Percentiles rank a stretch among this genome's conserved stretches.
phyloP scores from a whole-genome alignment of 2,888 invertebrate genomes.

The Helleia helle region DNA sequence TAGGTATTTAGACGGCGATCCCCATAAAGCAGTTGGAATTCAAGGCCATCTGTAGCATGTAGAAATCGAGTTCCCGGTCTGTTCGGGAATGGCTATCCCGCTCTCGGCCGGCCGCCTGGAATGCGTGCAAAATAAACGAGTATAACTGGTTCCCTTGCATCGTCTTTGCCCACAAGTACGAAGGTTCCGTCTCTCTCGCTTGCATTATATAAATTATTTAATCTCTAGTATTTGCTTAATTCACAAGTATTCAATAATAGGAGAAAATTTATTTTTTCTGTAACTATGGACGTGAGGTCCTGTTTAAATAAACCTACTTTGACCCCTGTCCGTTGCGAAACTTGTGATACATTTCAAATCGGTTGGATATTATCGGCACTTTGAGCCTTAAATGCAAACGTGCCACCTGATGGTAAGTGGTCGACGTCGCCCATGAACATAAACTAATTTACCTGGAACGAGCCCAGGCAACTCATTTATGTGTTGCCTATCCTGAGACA shows the following conservation, averaged over 20 bases:
- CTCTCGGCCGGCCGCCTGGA: conserved; percentile 55
- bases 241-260: no score
- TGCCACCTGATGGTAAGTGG: no score
- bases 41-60: conserved; percentile 50
- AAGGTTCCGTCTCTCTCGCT: conserved; percentile 28
- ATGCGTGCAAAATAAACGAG: conserved; percentile 73
- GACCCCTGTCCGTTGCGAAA: conserved; percentile 9
- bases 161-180: conserved; percentile 41
- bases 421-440: no score
- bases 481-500: no score
- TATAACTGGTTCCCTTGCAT: conserved; percentile 57
- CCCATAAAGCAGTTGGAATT: conserved; percentile 30
- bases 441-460: no score
- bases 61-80: conserved; percentile 54
- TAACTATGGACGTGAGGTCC: no score
- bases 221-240: no score
- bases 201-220: background rate
- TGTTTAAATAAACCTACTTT: conserved; percentile 1
- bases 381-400: conserved; percentile 1
- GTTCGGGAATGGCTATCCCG: conserved; percentile 52
- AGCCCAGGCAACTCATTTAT: no score
- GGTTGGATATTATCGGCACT: background rate
- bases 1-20: background rate
- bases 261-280: no score
- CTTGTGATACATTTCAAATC: conserved; percentile 7